Conservation (phyloP, 2,888 invertebrate species). For the Mesorhabditis belari region DNA sequence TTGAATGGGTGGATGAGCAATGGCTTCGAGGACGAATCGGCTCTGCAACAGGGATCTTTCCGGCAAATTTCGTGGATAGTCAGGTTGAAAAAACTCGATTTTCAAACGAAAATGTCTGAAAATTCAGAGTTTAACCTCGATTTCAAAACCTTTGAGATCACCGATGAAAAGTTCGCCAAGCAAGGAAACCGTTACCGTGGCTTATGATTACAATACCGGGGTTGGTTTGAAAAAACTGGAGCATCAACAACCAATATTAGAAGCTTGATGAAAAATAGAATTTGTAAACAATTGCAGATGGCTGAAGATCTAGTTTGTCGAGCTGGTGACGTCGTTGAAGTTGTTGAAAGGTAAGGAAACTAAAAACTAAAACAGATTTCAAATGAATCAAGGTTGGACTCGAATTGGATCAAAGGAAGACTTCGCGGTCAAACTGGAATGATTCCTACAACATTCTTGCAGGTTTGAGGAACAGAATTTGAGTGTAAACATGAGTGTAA, state of each 20-base stretch:
- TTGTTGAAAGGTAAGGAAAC: conserved; percentile 2
- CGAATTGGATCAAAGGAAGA: conserved; percentile 29
- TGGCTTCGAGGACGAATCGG: conserved; percentile 41
- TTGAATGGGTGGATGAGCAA: conserved; percentile 33
- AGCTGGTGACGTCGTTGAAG: background rate
- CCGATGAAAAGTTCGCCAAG: too few relatives aligned
- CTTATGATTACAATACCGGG: background rate
- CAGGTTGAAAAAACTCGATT: background rate
- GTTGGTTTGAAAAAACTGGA: too few relatives aligned
- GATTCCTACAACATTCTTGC: conserved; percentile 33
- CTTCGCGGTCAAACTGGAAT: conserved; percentile 28
- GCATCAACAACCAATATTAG: too few relatives aligned
- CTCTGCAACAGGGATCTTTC: conserved; percentile 41
- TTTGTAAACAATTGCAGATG: too few relatives aligned
- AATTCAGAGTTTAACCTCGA: too few relatives aligned
- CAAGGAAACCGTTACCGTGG: background rate
- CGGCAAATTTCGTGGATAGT: conserved; percentile 29
- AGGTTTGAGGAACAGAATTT: too few relatives aligned
- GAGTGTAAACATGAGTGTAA: too few relatives aligned
- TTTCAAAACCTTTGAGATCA: too few relatives aligned
- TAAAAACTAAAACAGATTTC: background rate
- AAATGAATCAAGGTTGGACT: conserved; percentile 23
- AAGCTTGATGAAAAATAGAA: too few relatives aligned
- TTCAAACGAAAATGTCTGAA: too few relatives aligned
- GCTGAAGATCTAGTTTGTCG: background rate